phyloP scores from a whole-genome alignment of 1,140 invertebrate genomes.

The Nylanderia fulva region DNA sequence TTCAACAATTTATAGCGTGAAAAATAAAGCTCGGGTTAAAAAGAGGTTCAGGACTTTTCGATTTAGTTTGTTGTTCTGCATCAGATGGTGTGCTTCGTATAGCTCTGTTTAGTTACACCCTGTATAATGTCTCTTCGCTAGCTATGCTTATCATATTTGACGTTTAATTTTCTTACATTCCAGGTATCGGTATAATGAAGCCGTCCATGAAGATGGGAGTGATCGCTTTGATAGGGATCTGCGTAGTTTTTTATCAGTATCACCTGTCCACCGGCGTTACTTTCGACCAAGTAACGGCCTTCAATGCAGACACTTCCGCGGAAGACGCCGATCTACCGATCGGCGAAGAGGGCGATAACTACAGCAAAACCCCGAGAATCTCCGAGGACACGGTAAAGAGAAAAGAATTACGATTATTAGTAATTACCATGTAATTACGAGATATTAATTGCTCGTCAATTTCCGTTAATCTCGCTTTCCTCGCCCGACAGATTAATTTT shows the following conservation, averaged over 20 bases:
- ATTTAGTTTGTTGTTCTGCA: too few relatives aligned
- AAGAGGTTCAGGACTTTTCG: too few relatives aligned
- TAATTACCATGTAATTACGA: neutral
- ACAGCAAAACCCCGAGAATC: conserved; percentile 73
- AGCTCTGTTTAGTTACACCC: too few relatives aligned
- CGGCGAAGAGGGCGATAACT: conserved; percentile 74
- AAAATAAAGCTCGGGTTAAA: too few relatives aligned
- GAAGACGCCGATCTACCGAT: conserved; percentile 75
- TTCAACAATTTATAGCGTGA: too few relatives aligned
- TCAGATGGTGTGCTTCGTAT: too few relatives aligned
- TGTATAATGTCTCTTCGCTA: neutral
- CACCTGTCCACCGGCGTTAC: conserved; percentile 81
- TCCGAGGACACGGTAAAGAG: conserved; percentile 79
- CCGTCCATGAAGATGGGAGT: conserved; percentile 82
- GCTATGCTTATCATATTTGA: neutral
- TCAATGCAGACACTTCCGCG: conserved; percentile 74
- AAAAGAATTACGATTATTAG: conserved; percentile 16
- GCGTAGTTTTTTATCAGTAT: conserved; percentile 83
- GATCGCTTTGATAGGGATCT: conserved; percentile 81
- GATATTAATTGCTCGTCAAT: neutral
- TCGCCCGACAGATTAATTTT: neutral
- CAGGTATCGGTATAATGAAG: conserved; percentile 79
- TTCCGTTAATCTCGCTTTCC: too few relatives aligned
- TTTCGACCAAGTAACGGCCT: conserved; percentile 80
- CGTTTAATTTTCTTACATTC: neutral